Conservation (phyloP, 2,113 vertebrate genomes). For the Phrynocephalus versicolor region DNA sequence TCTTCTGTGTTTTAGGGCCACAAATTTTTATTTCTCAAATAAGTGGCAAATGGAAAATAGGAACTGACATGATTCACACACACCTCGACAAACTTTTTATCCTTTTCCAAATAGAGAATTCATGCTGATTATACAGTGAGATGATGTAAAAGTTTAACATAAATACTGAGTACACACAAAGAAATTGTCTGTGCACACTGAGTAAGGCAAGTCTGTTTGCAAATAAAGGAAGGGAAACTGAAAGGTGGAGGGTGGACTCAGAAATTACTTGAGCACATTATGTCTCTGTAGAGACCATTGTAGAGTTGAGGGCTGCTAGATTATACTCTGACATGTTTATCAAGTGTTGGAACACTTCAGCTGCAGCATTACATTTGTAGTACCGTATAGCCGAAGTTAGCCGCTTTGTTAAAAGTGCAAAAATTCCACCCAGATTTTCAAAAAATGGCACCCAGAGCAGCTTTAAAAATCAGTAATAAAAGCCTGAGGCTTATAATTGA, state of each 20-base stretch:
- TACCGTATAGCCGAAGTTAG: no score
- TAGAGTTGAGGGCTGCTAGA: background rate
- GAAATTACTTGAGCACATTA: background rate
- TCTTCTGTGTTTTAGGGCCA: background rate
- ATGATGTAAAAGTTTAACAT: background rate
- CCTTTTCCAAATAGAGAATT: background rate
- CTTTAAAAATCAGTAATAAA: no score
- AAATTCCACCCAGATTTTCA: no score
- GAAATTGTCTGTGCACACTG: background rate
- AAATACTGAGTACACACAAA: background rate
- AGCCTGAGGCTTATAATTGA: no score
- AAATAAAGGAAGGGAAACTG: no score
- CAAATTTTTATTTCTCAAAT: background rate
- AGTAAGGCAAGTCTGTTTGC: background rate
- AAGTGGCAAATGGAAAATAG: no score
- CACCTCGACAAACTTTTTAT: background rate
- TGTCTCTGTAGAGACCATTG: background rate
- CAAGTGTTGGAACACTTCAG: background rate
- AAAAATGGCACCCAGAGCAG: no score
- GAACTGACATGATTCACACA: background rate
- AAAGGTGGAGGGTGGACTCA: background rate
- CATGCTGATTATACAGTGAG: background rate
- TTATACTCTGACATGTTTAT: background rate
- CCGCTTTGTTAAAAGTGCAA: no score
- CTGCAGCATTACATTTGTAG: background rate